Evolutionary conservation across 2,113 vertebrate species (phyloP).

Genomic region (Natator depressus): DNA sequence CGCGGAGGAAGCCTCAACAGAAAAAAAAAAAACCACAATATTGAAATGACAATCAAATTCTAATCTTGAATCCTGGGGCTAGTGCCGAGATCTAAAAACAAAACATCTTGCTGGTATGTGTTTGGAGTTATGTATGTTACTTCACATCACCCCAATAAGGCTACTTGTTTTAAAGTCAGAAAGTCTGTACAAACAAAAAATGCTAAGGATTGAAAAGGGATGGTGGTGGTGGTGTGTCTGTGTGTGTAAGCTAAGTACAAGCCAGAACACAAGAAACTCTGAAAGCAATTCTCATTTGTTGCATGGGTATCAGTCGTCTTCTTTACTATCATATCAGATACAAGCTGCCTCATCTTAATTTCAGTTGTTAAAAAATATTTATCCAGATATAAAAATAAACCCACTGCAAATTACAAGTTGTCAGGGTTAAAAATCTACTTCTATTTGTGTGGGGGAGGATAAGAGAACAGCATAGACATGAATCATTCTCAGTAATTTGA

Average conservation of each 20-base stretch:
- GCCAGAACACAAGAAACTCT: background rate
- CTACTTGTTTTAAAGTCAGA: slow-evolving; percentile 8
- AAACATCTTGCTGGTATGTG: background rate
- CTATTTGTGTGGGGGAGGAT: slow-evolving; percentile 86
- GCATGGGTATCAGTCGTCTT: background rate
- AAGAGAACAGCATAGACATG: slow-evolving; percentile 88
- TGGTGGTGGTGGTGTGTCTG: background rate
- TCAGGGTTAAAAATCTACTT: slow-evolving; percentile 90
- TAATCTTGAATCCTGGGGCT: background rate
- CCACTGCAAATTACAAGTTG: slow-evolving; percentile 84
- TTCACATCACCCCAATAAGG: background rate
- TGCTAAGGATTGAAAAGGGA: rapidly evolving
- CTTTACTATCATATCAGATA: slow-evolving; percentile 74
- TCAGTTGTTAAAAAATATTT: slow-evolving; percentile 84
- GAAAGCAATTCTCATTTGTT: background rate
- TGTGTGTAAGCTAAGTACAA: background rate
- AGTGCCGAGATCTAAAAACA: background rate
- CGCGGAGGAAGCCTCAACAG: background rate
- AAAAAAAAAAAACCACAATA: background rate
- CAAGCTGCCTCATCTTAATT: slow-evolving; percentile 79
- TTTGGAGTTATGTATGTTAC: background rate
- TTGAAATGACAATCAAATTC: background rate
- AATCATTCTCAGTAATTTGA: slow-evolving; percentile 96
- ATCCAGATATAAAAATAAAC: slow-evolving; percentile 83
- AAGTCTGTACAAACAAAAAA: background rate